Conservation (phyloP, 2,113 vertebrate species). For the Zootoca vivipara region DNA sequence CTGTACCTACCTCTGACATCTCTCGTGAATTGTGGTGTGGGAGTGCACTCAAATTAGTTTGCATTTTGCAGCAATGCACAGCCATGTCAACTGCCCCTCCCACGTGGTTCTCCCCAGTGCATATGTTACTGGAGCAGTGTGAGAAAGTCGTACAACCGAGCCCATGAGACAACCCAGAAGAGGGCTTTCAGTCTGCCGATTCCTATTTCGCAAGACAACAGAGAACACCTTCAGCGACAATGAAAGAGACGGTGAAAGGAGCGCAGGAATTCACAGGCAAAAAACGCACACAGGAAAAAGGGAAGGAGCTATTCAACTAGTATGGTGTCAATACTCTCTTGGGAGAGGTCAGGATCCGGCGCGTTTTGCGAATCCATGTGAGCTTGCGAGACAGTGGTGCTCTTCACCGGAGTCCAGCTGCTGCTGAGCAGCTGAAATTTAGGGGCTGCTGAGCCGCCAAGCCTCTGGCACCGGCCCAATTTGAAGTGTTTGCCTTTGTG, state of each 20-base stretch:
- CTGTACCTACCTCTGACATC: too few species aligned
- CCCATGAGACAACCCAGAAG: background rate
- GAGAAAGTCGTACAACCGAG: background rate
- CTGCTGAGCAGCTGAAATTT: slow-evolving; percentile 82
- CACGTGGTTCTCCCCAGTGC: background rate
- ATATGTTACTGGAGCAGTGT: background rate
- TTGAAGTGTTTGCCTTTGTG: slow-evolving; percentile 89
- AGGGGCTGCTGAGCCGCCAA: slow-evolving; percentile 80
- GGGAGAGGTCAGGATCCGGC: slow-evolving; percentile 87
- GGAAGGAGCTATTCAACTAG: slow-evolving; percentile 79
- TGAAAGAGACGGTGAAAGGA: background rate
- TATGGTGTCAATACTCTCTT: slow-evolving; percentile 86
- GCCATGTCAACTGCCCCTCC: too few species aligned
- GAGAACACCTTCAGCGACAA: background rate
- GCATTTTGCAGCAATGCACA: background rate
- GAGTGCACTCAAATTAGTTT: background rate
- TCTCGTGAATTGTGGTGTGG: too few species aligned
- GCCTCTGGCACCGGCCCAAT: slow-evolving; percentile 82
- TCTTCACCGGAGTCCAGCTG: slow-evolving; percentile 72
- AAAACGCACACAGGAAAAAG: background rate
- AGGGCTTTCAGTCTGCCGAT: background rate
- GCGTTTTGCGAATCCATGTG: slow-evolving; percentile 87
- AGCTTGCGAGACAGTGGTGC: slow-evolving; percentile 79
- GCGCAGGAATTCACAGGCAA: background rate
- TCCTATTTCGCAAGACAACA: slow-evolving; percentile 8